Evolutionary conservation across 2,797 vertebrate genomes (phyloP).

Genomic region (Sciurus vulgaris): DNA sequence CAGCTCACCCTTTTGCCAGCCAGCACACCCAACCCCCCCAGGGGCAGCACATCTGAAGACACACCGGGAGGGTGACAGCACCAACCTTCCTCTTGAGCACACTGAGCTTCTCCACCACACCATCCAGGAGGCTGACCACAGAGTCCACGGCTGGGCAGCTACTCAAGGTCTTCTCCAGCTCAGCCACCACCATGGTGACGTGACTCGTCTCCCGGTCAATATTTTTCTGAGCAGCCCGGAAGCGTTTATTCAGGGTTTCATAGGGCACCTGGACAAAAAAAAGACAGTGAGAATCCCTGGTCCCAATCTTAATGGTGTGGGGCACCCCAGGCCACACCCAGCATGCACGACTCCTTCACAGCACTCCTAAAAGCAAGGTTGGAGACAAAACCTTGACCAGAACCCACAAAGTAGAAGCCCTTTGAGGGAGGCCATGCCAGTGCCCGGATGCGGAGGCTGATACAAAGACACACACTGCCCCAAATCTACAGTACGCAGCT

Average conservation of each 20-base stretch:
- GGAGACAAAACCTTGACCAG: background rate
- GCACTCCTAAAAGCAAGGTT: background rate
- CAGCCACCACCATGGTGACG: slow-evolving; percentile 99
- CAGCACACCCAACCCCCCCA: too few relatives aligned
- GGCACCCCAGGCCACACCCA: fast-evolving
- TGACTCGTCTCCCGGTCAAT: slow-evolving; percentile 99
- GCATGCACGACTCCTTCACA: background rate
- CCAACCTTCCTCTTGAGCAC: slow-evolving; percentile 97
- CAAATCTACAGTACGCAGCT: background rate
- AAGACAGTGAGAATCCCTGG: background rate
- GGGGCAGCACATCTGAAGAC: background rate
- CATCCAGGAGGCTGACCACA: slow-evolving; percentile 97
- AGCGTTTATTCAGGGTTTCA: slow-evolving; percentile 98
- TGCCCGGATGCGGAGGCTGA: background rate
- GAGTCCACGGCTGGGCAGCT: slow-evolving; percentile 98
- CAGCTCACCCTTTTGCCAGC: background rate
- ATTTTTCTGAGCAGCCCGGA: slow-evolving; percentile 98
- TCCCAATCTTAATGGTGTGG: background rate
- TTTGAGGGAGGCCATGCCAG: fast-evolving
- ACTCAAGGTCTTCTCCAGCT: slow-evolving; percentile 98
- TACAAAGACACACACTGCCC: fast-evolving
- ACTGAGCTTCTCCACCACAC: slow-evolving; percentile 98
- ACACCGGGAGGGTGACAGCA: too few relatives aligned
- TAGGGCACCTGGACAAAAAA: slow-evolving; percentile 93
- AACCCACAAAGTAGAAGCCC: too few relatives aligned